Evolutionary conservation across 2,113 vertebrate species (phyloP).

Genomic region (Pachycephala philippinensis): DNA sequence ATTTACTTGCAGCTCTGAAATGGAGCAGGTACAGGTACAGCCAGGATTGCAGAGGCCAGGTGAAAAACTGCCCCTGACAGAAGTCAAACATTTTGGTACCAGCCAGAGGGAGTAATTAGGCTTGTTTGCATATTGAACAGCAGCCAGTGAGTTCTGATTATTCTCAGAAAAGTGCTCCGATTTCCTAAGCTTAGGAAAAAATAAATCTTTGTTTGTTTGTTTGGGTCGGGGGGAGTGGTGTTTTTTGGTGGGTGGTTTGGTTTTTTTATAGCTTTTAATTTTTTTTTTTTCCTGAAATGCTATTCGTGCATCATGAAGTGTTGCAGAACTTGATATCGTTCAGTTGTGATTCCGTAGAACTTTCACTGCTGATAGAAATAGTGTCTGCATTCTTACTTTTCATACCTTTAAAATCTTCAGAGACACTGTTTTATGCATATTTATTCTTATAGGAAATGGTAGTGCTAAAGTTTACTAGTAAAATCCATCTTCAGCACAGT

Average conservation of each 20-base stretch:
- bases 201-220: background rate
- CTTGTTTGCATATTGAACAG: background rate
- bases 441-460: background rate
- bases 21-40: background rate
- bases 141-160: background rate
- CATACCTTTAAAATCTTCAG: background rate
- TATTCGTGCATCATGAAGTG: background rate
- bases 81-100: background rate
- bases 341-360: background rate
- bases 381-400: background rate
- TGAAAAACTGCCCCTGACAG: background rate
- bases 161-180: background rate
- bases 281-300: background rate
- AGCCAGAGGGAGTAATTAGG: background rate
- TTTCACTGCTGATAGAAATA: background rate
- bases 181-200: background rate
- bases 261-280: background rate
- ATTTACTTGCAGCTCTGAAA: background rate
- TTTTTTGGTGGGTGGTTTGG: background rate
- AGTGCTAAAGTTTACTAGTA: background rate
- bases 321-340: background rate
- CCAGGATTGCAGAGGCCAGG: background rate
- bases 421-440: background rate
- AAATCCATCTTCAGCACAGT: slow-evolving; percentile 15
- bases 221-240: background rate